Percentiles rank a stretch among this genome's conserved stretches.
Conservation (phyloP, 23 tunicate genomes). For the Ascidia mentula region DNA sequence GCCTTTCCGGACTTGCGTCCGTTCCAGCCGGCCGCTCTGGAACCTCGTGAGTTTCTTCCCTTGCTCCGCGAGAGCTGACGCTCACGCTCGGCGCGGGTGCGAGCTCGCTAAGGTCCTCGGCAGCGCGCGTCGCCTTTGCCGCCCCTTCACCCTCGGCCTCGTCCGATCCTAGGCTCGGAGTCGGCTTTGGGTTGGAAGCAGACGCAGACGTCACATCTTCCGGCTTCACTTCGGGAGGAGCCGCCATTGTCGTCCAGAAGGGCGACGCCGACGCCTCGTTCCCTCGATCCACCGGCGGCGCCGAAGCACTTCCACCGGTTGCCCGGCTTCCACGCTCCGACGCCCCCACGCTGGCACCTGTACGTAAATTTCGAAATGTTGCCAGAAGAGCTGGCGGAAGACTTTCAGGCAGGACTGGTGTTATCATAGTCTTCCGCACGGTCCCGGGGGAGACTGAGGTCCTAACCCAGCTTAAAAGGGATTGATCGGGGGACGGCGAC, state of each 20-base stretch:
- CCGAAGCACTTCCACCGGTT: background rate
- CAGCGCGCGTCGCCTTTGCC: background rate
- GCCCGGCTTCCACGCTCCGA: background rate
- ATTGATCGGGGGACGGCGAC: background rate
- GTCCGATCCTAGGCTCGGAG: conserved; percentile 6
- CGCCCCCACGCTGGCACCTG: background rate
- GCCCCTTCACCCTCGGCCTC: background rate
- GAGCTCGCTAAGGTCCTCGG: background rate
- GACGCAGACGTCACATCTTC: background rate
- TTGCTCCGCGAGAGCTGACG: background rate
- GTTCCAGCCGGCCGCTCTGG: conserved; percentile 2
- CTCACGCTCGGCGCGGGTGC: background rate
- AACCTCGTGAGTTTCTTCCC: background rate
- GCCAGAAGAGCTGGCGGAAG: conserved; percentile 17
- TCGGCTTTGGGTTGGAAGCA: background rate
- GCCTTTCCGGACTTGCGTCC: conserved; percentile 3
- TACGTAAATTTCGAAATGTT: background rate
- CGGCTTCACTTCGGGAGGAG: background rate
- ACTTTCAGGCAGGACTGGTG: background rate
- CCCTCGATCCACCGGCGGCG: conserved; percentile 2
- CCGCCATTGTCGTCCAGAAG: background rate
- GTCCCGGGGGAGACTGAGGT: background rate
- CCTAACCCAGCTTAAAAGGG: background rate
- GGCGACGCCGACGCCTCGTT: background rate
- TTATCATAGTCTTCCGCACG: background rate